Base-by-base conservation (phyloP, 2,797 vertebrate genomes). In the Trachurus trachurus region DNA sequence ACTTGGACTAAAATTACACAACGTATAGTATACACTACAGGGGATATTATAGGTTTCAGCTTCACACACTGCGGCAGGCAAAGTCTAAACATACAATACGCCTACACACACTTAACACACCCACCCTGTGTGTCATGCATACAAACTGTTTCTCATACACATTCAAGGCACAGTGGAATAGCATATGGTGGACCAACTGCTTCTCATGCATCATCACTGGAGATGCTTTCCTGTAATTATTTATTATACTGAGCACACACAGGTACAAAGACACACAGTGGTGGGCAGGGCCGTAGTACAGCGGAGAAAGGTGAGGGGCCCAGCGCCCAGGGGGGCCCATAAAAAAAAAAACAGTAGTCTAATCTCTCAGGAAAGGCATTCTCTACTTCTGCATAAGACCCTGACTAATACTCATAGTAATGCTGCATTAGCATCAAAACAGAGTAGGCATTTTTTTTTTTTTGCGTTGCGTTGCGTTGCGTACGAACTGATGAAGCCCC, bases 171-270 rank as follows among this genome's bases (percentile, higher is more conserved):
- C 62, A 60, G 62, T 2, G 68, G 17, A 4, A 42, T 59, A 57
- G 29, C 87, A 86, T 87, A 81, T 74, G 83, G 60, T 31, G 31
- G 1, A 61, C 63, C 74, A 82, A 86, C 76, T 76, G 82, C 69
- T 80, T 61, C 69, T 34, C 2, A 2, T 50, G 57, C 71, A 42
- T 34, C 0, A 47, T 67, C 58, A 26, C 39, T 57, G 12, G 53
- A 63, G 73, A 56, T 44, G 50, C 59, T 67, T 68, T 63, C 64
- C 63, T 76, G 26, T 67, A 79, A 53, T 47, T 68, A 42, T 74
- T 65, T 74, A 37, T 60, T 66, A 65, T 76, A 52, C 66, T 61
- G 17, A 39, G 53, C 65, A 61, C 73, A 59, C 61, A 47, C 74
- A 77, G 57, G 22, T 16, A 45, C 59, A 66, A 63, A 31, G 63